phyloP scores from a whole-genome alignment of 2,113 vertebrate genomes.

The Okapia johnstoni region DNA sequence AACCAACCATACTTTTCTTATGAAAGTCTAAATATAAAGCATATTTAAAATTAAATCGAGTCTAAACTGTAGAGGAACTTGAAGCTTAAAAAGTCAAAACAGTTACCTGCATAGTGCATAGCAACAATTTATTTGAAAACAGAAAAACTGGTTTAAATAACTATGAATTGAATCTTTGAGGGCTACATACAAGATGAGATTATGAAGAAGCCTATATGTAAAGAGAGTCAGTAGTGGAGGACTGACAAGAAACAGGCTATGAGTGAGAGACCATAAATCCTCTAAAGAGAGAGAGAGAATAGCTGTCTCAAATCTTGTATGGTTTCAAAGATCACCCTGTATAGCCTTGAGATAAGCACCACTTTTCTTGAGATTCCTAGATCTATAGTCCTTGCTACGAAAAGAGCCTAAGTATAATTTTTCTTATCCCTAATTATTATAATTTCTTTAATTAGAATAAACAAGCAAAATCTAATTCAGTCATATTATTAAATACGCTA shows the following conservation, averaged over 20 bases:
- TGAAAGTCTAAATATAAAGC: neutral
- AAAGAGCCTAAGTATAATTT: neutral
- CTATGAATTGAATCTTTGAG: neutral
- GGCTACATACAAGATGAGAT: neutral
- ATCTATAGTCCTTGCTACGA: neutral
- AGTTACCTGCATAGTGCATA: neutral
- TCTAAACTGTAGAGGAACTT: neutral
- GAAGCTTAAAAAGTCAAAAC: neutral
- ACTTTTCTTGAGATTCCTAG: neutral
- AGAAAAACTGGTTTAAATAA: neutral
- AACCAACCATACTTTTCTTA: neutral
- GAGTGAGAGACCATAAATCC: neutral
- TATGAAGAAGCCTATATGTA: neutral
- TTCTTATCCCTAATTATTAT: neutral
- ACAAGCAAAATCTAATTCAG: neutral
- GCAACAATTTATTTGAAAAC: neutral
- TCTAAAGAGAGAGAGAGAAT: neutral
- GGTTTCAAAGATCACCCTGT: neutral
- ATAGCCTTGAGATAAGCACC: neutral
- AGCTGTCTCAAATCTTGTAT: neutral
- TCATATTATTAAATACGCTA: neutral
- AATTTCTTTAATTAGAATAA: neutral
- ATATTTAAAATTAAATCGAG: neutral
- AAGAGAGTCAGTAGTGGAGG: neutral
- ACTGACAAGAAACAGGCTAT: neutral